Conservation (phyloP, 2,797 vertebrate genomes). For the Sebastes baramenuke region DNA sequence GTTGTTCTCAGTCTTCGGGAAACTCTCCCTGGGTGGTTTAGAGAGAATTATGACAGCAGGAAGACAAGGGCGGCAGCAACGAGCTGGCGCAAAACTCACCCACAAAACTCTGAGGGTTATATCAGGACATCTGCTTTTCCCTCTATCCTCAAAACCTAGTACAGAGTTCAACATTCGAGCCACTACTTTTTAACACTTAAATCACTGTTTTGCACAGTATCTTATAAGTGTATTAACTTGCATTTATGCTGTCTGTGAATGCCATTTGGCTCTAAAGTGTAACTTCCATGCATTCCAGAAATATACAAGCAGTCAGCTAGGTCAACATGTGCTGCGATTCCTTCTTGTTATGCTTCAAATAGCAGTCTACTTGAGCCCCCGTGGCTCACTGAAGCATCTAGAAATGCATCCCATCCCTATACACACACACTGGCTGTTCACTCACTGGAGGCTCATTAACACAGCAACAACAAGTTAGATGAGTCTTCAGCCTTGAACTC, state of each 20-base stretch:
- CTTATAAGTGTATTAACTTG: not conserved
- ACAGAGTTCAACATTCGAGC: not conserved
- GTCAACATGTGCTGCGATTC: slow-evolving; percentile 39
- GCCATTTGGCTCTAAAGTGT: not conserved
- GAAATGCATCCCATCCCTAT: not conserved
- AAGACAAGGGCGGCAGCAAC: slow-evolving; percentile 1
- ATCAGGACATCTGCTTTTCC: slow-evolving; percentile 46
- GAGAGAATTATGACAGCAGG: slow-evolving; percentile 24
- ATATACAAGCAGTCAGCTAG: slow-evolving; percentile 34
- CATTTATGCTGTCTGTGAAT: not conserved
- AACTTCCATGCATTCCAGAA: slow-evolving; percentile 40
- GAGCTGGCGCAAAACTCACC: not conserved
- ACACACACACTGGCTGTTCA: not conserved
- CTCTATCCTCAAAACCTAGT: not conserved
- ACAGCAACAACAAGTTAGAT: not conserved
- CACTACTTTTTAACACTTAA: not conserved
- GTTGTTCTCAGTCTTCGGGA: slow-evolving; percentile 7
- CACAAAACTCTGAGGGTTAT: slow-evolving; percentile 29
- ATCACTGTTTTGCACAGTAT: not conserved
- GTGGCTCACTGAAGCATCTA: not conserved
- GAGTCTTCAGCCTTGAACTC: not conserved
- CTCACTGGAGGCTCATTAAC: not conserved
- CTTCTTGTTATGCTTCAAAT: not conserved
- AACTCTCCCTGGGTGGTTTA: not conserved
- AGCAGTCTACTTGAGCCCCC: not conserved